phyloP scores from a whole-genome alignment of 2,113 vertebrate genomes.

The Chloropsis hardwickii region DNA sequence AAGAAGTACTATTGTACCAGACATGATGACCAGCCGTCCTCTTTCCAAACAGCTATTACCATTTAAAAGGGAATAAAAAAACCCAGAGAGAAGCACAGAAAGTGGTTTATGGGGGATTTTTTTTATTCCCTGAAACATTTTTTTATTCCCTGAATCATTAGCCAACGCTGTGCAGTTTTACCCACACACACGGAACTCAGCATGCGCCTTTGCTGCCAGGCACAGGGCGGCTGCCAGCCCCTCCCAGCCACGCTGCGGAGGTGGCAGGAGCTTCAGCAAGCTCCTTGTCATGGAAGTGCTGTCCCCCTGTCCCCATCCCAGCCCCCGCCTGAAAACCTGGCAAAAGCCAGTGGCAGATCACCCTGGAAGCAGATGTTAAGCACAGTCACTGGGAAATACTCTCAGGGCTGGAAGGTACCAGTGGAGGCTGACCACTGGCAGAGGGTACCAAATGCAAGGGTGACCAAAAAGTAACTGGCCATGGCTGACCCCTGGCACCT shows the following conservation, averaged over 20 bases:
- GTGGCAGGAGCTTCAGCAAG: neutral
- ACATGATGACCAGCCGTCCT: neutral
- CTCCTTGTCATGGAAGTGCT: neutral
- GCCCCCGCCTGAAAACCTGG: neutral
- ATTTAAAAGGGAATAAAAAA: neutral
- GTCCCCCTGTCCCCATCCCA: neutral
- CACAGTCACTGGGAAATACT: neutral
- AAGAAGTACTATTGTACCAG: neutral
- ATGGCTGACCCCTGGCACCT: neutral
- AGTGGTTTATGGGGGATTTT: neutral
- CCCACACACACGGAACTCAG: neutral
- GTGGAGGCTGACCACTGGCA: neutral
- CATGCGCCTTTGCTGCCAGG: fast-evolving
- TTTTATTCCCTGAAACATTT: neutral
- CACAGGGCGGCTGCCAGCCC: fast-evolving
- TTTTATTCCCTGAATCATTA: neutral
- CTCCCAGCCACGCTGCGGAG: fast-evolving
- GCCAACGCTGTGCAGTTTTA: fast-evolving
- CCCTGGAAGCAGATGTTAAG: fast-evolving
- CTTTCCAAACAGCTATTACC: neutral
- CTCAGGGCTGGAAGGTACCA: neutral
- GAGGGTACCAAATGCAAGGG: fast-evolving
- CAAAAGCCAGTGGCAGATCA: fast-evolving
- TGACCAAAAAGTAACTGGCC: neutral
- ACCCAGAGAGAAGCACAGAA: neutral